Base-by-base conservation (phyloP, 2,113 vertebrate species). In the Lamprotornis superbus region DNA sequence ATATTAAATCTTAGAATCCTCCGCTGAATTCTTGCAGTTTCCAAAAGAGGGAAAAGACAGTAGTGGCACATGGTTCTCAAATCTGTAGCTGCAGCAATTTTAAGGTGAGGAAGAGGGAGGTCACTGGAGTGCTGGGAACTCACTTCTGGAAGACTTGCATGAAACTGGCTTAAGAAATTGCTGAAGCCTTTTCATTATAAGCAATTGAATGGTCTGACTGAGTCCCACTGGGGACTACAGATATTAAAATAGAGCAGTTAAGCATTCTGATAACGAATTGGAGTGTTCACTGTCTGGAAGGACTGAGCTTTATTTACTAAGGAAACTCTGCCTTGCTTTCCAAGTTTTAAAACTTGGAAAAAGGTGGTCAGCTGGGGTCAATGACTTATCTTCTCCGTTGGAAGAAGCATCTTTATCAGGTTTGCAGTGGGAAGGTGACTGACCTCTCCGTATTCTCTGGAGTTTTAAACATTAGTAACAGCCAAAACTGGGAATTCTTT, bases 201-300 rank as follows among this genome's bases (percentile, higher is more conserved):
- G 28, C 31, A 77, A 35, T 47, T 35, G 50, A 76, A 22, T 6
- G 16, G 20, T 80, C 50, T 46, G 44, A 39, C n/a, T 39, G 46
- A 71, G 60, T 74, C 75, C 39, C 55, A 30, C 13, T 15, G 46
- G 82, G 70, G 44, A 28, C 75, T 50, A 27, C 20, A 5, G 12
- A 27, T 85, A 49, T 85, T 93, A 80, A 91, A 96, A 89, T 81
- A 83, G 75, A 77, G 74, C 53, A 71, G 31, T 81, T 87, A 85
- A 87, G 59, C 52, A 64, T 24, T 49, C 42, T 93, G 70, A 33
- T 60, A 60, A 71, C 83, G 53, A 91, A 31, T n/a, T 82, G 33
- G 25, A 55, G 53, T 63, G 44, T 64, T 91, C 49, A 40, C 53
- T 46, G 19, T 80, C 49, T 93, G 53, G 20, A 31, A 83, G 78